A percentile compares a stretch with the other conserved stretches of the same genome.
These are phyloP conservation scores for Junonia oenone DNA, from an alignment of 2,888 invertebrate genomes.

Conservation along the genomic window DNA sequence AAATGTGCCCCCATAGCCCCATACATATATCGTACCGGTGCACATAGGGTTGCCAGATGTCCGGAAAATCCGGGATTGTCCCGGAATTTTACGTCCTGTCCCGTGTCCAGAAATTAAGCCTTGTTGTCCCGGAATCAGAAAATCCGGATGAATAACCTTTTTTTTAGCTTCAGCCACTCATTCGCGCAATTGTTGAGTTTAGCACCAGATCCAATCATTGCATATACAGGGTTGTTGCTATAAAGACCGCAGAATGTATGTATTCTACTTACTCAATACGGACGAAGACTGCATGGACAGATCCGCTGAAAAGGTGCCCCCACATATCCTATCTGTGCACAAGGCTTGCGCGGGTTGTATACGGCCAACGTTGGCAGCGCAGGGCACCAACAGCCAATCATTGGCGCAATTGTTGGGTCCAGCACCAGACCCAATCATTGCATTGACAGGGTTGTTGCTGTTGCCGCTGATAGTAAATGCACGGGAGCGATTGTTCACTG, in stretches of 20 bases:
- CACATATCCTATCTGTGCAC: slow-evolving; percentile 90
- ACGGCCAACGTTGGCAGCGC: slow-evolving; percentile 84
- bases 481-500: slow-evolving; percentile 85
- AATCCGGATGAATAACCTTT: no score
- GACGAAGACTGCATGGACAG: slow-evolving; percentile 83
- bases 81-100: no score
- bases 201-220: slow-evolving; percentile 84
- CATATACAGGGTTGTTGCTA: slow-evolving; percentile 72
- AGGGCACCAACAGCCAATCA: slow-evolving; percentile 90
- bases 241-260: not conserved
- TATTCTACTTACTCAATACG: slow-evolving; percentile 83
- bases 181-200: slow-evolving; percentile 84
- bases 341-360: slow-evolving; percentile 76
- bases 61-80: no score
- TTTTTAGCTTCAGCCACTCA: slow-evolving; percentile 90
- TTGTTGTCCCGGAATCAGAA: no score
- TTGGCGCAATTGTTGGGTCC: slow-evolving; percentile 84
- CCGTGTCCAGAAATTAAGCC: no score
- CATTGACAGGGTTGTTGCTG: slow-evolving; percentile 83
- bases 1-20: slow-evolving; percentile 89
- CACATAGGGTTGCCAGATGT: slow-evolving; percentile 86
- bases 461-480: slow-evolving; percentile 90
- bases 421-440: slow-evolving; percentile 84
- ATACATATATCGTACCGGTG: slow-evolving; percentile 90
- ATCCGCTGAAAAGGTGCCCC: slow-evolving; percentile 87